Percentiles rank a stretch among this genome's conserved stretches.
phyloP scores from a whole-genome alignment of 1,140 invertebrate species.

The Lepidurus arcticus region DNA sequence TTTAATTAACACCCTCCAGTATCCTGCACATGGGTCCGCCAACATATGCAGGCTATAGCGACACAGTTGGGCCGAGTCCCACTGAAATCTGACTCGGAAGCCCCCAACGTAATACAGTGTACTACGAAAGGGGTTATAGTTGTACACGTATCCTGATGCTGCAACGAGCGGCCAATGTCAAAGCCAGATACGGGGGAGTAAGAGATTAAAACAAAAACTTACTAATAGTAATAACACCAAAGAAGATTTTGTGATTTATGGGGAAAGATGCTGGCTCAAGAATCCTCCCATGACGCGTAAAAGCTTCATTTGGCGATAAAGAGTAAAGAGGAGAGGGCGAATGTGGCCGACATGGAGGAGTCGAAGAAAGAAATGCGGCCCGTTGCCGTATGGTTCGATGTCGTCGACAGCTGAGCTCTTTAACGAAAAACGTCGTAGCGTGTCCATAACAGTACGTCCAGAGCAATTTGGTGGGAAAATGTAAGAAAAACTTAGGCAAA shows the following conservation, averaged over 20 bases:
- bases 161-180: background rate
- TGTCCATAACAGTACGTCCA: background rate
- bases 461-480: slow-evolving; percentile 7
- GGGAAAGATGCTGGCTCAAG: background rate
- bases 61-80: background rate
- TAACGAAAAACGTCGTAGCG: background rate
- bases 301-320: background rate
- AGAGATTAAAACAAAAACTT: background rate
- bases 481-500: background rate
- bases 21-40: background rate
- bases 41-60: background rate
- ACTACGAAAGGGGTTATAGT: too few relatives aligned
- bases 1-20: background rate
- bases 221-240: background rate
- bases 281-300: background rate
- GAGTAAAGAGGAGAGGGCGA: background rate
- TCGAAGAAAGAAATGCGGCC: slow-evolving; percentile 18
- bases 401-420: slow-evolving; percentile 17
- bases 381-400: slow-evolving; percentile 12
- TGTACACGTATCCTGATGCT: too few relatives aligned
- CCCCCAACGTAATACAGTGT: too few relatives aligned
- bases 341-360: slow-evolving; percentile 9
- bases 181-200: background rate
- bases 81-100: background rate
- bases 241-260: background rate